phyloP scores from a whole-genome alignment of 2,888 invertebrate species.

The Homarus gammarus region DNA sequence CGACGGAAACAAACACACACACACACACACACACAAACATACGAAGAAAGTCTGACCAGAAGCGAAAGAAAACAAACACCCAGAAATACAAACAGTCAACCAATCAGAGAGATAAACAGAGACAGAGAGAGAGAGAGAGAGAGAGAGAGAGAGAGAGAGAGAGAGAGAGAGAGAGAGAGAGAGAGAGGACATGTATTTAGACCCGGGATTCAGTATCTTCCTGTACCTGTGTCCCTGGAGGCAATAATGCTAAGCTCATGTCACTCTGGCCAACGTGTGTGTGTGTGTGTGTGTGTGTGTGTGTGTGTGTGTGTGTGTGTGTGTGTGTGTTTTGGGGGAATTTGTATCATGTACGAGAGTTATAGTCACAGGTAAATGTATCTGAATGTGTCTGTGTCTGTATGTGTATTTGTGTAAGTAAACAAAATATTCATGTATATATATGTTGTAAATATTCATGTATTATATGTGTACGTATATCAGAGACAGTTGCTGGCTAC shows the following conservation, averaged over 20 bases:
- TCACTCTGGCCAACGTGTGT: background rate
- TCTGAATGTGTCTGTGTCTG: background rate
- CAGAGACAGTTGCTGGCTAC: too few species aligned
- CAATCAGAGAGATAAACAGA: too few species aligned
- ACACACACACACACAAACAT: conserved; percentile 26
- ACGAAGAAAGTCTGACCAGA: too few species aligned
- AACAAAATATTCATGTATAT: conserved; percentile 32
- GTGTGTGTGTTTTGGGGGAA: background rate
- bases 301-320: background rate
- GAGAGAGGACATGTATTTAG: background rate
- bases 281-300: background rate
- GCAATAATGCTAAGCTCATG: background rate
- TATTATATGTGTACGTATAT: too few species aligned
- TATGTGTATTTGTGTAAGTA: conserved; percentile 26
- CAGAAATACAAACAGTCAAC: too few species aligned
- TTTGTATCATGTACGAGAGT: too few species aligned
- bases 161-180: background rate
- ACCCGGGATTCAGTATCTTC: background rate
- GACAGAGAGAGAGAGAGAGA: too few species aligned
- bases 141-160: background rate
- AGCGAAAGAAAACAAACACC: too few species aligned
- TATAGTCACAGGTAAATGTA: too few species aligned
- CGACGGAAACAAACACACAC: conserved; percentile 11
- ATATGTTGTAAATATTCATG: conserved; percentile 29
- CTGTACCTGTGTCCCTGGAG: background rate